phyloP scores from a whole-genome alignment of 2,113 vertebrate species.

The Hiodon tergisus region DNA sequence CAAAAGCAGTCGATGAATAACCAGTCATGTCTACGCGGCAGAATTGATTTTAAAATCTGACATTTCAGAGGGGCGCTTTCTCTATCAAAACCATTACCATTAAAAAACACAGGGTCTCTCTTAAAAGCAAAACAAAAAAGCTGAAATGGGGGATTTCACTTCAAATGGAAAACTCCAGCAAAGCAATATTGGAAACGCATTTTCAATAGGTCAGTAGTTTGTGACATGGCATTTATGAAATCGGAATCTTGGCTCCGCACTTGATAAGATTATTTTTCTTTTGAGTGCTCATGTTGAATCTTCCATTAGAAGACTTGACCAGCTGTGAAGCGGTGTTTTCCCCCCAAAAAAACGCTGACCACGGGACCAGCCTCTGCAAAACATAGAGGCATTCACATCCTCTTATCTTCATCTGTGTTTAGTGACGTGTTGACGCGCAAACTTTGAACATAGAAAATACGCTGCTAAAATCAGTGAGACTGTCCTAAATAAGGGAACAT shows the following conservation, averaged over 20 bases:
- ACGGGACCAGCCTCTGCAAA: neutral
- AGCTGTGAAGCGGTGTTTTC: conserved; percentile 5
- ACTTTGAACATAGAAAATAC: neutral
- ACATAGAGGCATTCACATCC: neutral
- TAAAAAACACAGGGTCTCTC: neutral
- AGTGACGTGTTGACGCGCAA: neutral
- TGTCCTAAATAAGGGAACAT: conserved; percentile 2
- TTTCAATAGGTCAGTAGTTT: neutral
- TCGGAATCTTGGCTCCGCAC: neutral
- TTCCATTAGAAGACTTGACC: neutral
- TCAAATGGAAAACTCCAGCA: conserved; percentile 4
- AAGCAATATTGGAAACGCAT: neutral
- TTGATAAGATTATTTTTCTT: neutral
- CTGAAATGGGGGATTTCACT: neutral
- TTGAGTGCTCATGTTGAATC: neutral
- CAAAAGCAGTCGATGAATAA: conserved; percentile 3
- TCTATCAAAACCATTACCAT: conserved; percentile 8
- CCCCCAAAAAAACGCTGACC: neutral
- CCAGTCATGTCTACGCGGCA: neutral
- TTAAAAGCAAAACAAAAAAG: too few relatives aligned
- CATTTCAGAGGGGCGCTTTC: conserved; percentile 1
- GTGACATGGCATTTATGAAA: neutral
- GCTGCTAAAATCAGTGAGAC: neutral
- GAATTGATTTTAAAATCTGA: conserved; percentile 7
- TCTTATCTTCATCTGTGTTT: conserved; percentile 2